Evolutionary conservation across 2,797 vertebrate genomes (phyloP).

Genomic region (Leptoclinus maculatus): DNA sequence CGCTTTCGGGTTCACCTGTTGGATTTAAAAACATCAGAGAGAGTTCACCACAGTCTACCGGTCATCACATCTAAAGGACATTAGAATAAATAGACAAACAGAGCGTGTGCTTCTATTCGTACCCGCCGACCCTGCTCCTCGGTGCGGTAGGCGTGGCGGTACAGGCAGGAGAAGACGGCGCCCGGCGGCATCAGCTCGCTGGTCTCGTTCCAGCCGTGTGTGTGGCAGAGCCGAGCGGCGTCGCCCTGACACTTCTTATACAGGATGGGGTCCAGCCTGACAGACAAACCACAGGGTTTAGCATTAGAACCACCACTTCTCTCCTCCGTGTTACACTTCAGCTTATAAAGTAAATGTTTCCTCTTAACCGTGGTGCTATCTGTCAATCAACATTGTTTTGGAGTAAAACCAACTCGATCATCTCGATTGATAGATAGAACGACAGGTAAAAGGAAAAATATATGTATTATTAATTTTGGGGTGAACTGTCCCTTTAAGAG

Average conservation of each 20-base stretch:
- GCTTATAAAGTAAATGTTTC: too few relatives aligned
- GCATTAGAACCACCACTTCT: too few relatives aligned
- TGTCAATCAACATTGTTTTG: too few relatives aligned
- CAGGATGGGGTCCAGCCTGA: slow-evolving; percentile 92
- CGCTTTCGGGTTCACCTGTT: slow-evolving; percentile 46
- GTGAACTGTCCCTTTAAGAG: background rate
- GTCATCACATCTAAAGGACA: background rate
- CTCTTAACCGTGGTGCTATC: too few relatives aligned
- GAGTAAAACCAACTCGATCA: background rate
- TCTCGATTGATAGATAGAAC: background rate
- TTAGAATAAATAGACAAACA: background rate
- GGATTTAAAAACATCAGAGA: slow-evolving; percentile 73
- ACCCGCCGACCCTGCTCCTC: slow-evolving; percentile 97
- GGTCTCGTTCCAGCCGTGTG: slow-evolving; percentile 96
- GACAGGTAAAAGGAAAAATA: background rate
- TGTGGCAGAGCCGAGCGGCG: slow-evolving; percentile 94
- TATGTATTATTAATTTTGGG: background rate
- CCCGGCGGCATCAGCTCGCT: slow-evolving; percentile 94
- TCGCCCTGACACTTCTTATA: slow-evolving; percentile 97
- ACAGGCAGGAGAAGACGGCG: slow-evolving; percentile 96
- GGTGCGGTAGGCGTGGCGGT: slow-evolving; percentile 95
- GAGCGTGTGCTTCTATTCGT: background rate
- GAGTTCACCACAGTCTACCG: background rate
- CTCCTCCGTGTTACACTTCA: too few relatives aligned
- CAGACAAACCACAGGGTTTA: background rate